phyloP scores from a whole-genome alignment of 2,797 vertebrate genomes.

The Gobio occitaniae region DNA sequence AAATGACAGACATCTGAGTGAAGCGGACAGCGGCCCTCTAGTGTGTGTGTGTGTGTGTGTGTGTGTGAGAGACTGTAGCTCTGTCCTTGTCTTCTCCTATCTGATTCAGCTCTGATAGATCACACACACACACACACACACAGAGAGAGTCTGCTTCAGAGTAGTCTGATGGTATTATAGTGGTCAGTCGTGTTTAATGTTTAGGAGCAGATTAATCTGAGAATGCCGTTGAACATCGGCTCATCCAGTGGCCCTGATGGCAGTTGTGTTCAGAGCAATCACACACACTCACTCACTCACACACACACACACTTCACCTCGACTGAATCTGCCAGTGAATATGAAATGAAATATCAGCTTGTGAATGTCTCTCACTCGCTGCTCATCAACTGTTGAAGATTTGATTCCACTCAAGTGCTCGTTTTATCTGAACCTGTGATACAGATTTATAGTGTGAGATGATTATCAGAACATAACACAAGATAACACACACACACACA shows the following conservation, averaged over 20 bases:
- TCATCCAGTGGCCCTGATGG: not conserved
- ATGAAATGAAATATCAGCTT: not conserved
- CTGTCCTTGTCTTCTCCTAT: constrained; percentile 2
- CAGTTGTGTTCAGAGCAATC: no score
- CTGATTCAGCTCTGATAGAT: not conserved
- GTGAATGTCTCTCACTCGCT: not conserved
- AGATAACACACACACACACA: no score
- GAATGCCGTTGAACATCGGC: not conserved
- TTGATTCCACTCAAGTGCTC: not conserved
- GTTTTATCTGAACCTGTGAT: no score
- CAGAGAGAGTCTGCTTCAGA: not conserved
- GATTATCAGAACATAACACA: no score
- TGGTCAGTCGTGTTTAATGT: no score
- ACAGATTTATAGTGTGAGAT: no score
- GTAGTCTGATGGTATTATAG: not conserved
- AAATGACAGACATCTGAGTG: constrained; percentile 57
- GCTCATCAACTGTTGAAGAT: not conserved
- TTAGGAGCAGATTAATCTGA: not conserved
- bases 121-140: not conserved
- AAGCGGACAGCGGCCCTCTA: not conserved
- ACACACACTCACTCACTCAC: no score
- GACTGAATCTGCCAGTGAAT: not conserved
- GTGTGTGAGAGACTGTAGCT: not conserved
- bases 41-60: not conserved
- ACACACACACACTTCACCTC: no score